Base-by-base conservation (phyloP, 2,797 vertebrate species). In the Poecile montanus region DNA sequence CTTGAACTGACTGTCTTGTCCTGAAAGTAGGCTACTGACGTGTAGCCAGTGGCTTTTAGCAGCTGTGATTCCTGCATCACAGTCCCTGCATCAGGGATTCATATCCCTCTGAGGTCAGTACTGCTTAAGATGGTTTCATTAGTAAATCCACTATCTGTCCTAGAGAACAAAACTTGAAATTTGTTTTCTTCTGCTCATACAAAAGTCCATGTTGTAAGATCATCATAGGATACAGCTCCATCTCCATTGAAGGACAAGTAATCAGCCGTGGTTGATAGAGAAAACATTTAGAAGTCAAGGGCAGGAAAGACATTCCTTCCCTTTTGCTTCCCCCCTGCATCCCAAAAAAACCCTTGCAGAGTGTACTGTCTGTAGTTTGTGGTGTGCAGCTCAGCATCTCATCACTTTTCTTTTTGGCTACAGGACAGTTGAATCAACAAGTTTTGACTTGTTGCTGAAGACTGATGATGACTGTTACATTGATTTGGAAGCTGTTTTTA, bases 401-500 rank as follows among this genome's bases (percentile, higher is more conserved):
- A 30, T 53, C 34, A 1, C 42, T 86, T 84, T 42, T 70, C 12
- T 91, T 79, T 88, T 73, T 96, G 83, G 58, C 81, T 74, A 80
- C 97, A 99, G 99, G 99, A 98, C 99, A 44, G 98, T 99, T 87
- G 98, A 97, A 94, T 98, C 98, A 38, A 96, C 98, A 23, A 98
- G 98, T 96, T 99, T 99, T 92, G 98, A 98, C 91, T 97, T 99
- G 91, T 95, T 99, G 96, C 98, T 99, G 94, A 99, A 99, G 98
- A 99, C 99, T 0, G 99, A 99, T 95, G 99, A 99, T 66, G 99
- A 99, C 98, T 99, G 99, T 95, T 99, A 99, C 95, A 97, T 99
- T 86, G 98, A 99, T 88, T 94, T 99, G 89, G 99, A 99, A 91
- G 98, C 98, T 2, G 98, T 99, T 29, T 98, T 99, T 96, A 98